Conservation (phyloP, 35 echinoderm and acorn worm species). For the Strongylocentrotus purpuratus region DNA sequence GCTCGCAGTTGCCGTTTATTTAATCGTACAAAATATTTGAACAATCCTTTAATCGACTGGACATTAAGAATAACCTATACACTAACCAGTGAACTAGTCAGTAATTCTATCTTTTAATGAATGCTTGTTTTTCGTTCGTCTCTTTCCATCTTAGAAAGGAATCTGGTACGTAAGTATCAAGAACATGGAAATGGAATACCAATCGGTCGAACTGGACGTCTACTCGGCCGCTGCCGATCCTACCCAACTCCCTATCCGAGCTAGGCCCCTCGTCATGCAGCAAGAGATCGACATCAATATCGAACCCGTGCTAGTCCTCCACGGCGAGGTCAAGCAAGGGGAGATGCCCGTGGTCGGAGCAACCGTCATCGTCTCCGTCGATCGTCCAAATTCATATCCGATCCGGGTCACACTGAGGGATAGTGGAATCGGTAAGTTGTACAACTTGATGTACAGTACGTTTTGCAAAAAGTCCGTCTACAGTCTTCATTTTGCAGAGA, state of each 20-base stretch:
- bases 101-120: background rate
- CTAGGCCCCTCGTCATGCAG: background rate
- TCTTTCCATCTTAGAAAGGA: background rate
- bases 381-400: conserved; percentile 45
- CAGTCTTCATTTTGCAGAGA: too few relatives aligned
- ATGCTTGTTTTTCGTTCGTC: background rate
- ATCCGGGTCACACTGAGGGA: conserved; percentile 51
- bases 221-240: background rate
- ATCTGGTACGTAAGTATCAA: background rate
- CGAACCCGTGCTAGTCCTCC: conserved; percentile 32
- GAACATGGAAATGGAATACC: background rate
- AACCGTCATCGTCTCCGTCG: conserved; percentile 50
- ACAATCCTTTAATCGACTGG: too few relatives aligned
- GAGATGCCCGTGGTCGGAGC: conserved; percentile 67
- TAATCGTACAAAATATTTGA: too few relatives aligned
- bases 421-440: conserved; percentile 60
- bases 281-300: conserved; percentile 6
- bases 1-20: too few relatives aligned
- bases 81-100: background rate
- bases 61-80: background rate
- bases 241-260: background rate
- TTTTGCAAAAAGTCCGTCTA: too few relatives aligned
- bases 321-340: conserved; percentile 63
- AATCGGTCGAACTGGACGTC: background rate
- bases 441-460: too few relatives aligned